A percentile compares a stretch with the other conserved stretches of the same genome.
phyloP scores from a whole-genome alignment of 2,888 invertebrate species.

The Morpho achilles region DNA sequence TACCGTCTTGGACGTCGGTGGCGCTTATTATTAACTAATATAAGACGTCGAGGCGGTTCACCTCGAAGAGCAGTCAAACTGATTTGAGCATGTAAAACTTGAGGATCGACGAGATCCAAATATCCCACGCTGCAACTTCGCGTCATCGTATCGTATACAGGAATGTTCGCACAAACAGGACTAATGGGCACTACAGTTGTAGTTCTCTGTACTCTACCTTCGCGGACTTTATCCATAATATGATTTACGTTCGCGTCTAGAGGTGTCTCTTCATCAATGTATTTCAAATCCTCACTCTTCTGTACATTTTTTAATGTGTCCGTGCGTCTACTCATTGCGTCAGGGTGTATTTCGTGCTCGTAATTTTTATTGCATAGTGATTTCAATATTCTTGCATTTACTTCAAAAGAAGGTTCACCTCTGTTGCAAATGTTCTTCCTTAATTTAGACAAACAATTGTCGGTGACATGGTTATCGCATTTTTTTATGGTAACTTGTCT shows the following conservation, averaged over 20 bases:
- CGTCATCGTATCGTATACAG: slow-evolving; percentile 83
- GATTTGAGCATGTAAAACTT: slow-evolving; percentile 86
- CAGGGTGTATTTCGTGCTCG: slow-evolving; percentile 63
- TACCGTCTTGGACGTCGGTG: slow-evolving; percentile 64
- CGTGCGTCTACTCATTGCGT: slow-evolving; percentile 47
- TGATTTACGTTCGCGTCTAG: slow-evolving; percentile 46
- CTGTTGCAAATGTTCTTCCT: slow-evolving; percentile 70
- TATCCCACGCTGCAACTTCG: slow-evolving; percentile 94
- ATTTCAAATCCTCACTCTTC: slow-evolving; percentile 81
- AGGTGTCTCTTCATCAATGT: slow-evolving; percentile 85
- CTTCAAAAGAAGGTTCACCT: slow-evolving; percentile 59
- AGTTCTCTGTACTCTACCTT: slow-evolving; percentile 55
- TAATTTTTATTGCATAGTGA: slow-evolving; percentile 63
- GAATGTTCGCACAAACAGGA: slow-evolving; percentile 70
- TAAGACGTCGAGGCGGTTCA: slow-evolving; percentile 87
- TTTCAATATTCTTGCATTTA: slow-evolving; percentile 66
- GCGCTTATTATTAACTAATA: slow-evolving; percentile 85
- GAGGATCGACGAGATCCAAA: slow-evolving; percentile 88
- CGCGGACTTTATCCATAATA: slow-evolving; percentile 45
- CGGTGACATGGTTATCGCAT: slow-evolving; percentile 63
- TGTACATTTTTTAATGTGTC: slow-evolving; percentile 53
- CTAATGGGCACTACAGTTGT: slow-evolving; percentile 84
- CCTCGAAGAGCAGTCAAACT: slow-evolving; percentile 84
- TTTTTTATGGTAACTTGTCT: slow-evolving; percentile 76
- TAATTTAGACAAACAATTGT: slow-evolving; percentile 65